Evolutionary conservation across 1,140 invertebrate genomes (phyloP).

Genomic region (Rhagoletis pomonella): DNA sequence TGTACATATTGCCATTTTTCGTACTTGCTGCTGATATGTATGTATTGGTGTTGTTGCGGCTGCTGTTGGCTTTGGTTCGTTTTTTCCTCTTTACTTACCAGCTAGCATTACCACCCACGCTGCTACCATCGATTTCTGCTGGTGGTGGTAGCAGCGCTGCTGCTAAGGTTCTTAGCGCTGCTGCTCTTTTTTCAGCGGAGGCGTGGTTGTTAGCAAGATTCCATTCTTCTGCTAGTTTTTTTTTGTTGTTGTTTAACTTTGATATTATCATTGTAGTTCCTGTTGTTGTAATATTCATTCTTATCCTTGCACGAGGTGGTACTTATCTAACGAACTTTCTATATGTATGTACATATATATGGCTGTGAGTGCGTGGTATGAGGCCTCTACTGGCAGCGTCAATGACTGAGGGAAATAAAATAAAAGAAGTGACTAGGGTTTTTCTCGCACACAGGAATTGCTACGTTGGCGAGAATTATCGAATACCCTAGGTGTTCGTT

Average conservation of each 20-base stretch:
- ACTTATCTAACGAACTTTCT: neutral
- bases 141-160: neutral
- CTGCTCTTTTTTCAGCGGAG: neutral
- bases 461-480: no score
- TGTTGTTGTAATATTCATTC: conserved; percentile 28
- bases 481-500: no score
- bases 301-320: conserved; percentile 1
- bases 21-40: neutral
- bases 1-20: neutral
- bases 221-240: neutral
- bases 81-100: neutral
- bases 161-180: no score
- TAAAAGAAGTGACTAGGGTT: no score
- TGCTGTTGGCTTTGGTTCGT: neutral
- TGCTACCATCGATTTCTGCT: neutral
- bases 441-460: no score
- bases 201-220: neutral
- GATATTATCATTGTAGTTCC: neutral
- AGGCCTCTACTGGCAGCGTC: no score
- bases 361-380: no score
- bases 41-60: neutral
- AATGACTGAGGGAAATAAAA: no score
- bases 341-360: neutral
- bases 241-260: neutral
- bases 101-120: neutral